Evolutionary conservation across 2,113 vertebrate genomes (phyloP), one percentile per base, ranked within the genome.

Genomic region (Labeo rohita): DNA sequence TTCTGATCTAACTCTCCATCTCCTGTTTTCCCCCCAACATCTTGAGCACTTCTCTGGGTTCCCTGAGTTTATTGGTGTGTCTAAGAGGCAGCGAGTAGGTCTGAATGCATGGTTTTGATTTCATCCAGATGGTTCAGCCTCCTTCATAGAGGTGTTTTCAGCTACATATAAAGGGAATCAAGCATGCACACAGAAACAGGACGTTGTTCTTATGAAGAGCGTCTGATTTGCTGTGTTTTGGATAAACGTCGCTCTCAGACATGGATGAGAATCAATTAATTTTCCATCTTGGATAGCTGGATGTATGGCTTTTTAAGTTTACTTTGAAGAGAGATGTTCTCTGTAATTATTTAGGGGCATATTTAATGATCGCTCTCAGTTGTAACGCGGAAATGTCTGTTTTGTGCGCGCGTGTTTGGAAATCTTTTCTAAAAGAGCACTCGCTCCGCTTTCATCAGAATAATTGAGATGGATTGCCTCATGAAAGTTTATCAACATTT

Each of bases 51-150:
- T 77, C 80, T 68, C 49, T 45, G 63, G 87, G 80, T 93, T 92
- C 93, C 94, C 91, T 90, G 86, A 84, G 87, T 91, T 92, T 83
- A 93, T 91, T 92, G 83, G 91, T 89, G 92, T 90, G 93, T 91
- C 74, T 68, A 72, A 85, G 87, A 78, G 80, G 79, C 79, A 83
- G 80, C 45, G 68, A 92, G 92, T 92, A 94, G 91, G 91, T 91
- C 92, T 94, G 93, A 94, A 94, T 94, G 92, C 92, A 92, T 88
- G 92, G 92, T 93, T 94, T 94, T 94, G 92, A 94, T 92, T 92
- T 89, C 87, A 88, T 92, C 92, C 94, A 95, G 93, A 95, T 94
- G 94, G 93, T 92, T 90, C 91, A 89, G 90, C 93, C 94, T 92
- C 94, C 92, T 93, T 92, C 93, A 93, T 93, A 92, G 91, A 88